Evolutionary conservation across 1,140 invertebrate genomes (phyloP), one percentile per base, ranked within the genome.

Genomic region (Oryctes rhinoceros): DNA sequence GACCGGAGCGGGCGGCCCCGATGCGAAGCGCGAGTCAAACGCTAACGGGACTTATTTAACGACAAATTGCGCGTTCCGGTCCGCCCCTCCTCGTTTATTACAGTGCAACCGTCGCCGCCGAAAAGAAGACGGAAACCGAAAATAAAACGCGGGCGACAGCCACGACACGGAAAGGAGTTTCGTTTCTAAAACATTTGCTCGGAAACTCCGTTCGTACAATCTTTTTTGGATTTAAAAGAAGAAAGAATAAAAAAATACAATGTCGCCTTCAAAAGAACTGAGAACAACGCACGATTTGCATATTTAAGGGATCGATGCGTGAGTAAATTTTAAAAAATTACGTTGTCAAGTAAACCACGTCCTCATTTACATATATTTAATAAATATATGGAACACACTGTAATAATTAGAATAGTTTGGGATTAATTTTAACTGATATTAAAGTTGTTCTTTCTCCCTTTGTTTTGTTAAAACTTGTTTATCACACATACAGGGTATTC

Each of bases 21-120:
- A 59, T 18, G 15, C 6, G 13, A 15, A 18, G 15, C 18, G 11
- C 53, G 53, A 59, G 53, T 59, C 53, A 59, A 59, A 59, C 53
- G 53, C 18, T 59, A 59, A 59, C 53, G 53, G 53, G 53, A 59
- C 53, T 59, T 59, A 59, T 59, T 59, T 59, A 18, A 59, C 53
- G 53, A 18, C 53, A 59, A 59, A 59, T 59, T 59, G 53, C 53
- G 53, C 53, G 53, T 59, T 59, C 53, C 53, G 53, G 53, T 18
- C 53, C 53, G 53, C 53, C 53, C 53, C 13, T 18, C n/a, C 4
- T n/a, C 53, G 53, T 18, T 59, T 59, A 59, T 59, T 59, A 59
- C 53, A 59, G 53, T 59, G 15, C 15, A 15, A 15, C 15, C 18
- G 15, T 59, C 5, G 15, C 53, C 53, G 53, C 53, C 15, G 53